These are phyloP conservation scores for Dicrostonyx torquatus DNA, from an alignment of 2,797 vertebrate species.

Conservation along the genomic window DNA sequence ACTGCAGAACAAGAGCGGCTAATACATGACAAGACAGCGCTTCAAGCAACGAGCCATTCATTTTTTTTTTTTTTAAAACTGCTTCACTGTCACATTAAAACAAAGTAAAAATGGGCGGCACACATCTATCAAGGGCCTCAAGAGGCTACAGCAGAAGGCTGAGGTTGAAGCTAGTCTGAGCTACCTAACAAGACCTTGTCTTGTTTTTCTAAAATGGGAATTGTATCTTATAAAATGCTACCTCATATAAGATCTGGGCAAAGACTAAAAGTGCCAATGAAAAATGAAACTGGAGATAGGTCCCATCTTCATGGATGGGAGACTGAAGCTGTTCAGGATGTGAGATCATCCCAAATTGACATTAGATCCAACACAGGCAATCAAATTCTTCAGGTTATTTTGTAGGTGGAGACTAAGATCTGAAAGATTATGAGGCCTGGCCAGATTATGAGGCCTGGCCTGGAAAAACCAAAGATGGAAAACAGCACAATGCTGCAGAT, in stretches of 20 bases:
- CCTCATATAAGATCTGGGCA: background rate
- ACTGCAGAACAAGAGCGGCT: background rate
- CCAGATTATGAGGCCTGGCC: background rate
- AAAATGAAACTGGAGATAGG: background rate
- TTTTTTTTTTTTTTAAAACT: too few species aligned
- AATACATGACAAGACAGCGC: background rate
- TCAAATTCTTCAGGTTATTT: background rate
- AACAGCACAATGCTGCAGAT: background rate
- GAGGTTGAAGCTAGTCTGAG: background rate
- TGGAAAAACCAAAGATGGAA: background rate
- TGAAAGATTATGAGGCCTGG: background rate
- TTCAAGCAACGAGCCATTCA: background rate
- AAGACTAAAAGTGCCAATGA: background rate
- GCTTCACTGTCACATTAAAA: background rate
- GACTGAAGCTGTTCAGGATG: background rate
- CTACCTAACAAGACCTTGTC: background rate
- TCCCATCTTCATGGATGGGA: background rate
- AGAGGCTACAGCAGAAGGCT: background rate
- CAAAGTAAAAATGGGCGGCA: background rate
- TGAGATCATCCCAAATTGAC: background rate
- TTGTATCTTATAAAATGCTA: conserved; percentile 7
- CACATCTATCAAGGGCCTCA: background rate
- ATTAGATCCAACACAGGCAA: background rate
- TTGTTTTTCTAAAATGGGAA: background rate
- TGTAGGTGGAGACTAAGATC: background rate